Evolutionary conservation across 2,888 invertebrate genomes (phyloP), one percentile per base, ranked within the genome.

Genomic region (Lampropteryx suffumata): DNA sequence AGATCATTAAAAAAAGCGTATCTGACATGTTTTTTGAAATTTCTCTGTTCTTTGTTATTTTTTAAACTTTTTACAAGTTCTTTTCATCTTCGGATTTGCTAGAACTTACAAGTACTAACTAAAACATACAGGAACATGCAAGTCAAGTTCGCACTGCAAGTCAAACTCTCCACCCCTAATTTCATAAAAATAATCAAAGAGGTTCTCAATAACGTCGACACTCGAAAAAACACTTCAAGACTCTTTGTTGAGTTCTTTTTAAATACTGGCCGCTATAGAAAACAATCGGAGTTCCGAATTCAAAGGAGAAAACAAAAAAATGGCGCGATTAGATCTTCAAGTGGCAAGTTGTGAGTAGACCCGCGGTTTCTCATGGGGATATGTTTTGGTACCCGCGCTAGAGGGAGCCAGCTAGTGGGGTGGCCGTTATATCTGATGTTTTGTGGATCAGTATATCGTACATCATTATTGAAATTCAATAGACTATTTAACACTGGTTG

Each of bases 261-360:
- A 69, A 74, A 70, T 74, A 76, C 79, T 77, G 82, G 79, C 79
- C 79, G 75, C 70, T 61, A 72, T 70, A 71, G 71, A 76, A 84
- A 86, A 86, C 84, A 86, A 87, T 81, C 58, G 69, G 53, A 69
- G 66, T 75, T 75, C 67, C 71, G 72, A 79, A 62, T 66, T 60
- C 57, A 56, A 62, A 70, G 73, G 73, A 67, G 73, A 75, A 84
- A 86, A 84, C 76, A 83, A 84, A 83, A 84, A 86, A 87, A 78
- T 81, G 84, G 88, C 79, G 88, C 84, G 88, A 89, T 88, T 87
- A 82, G 75, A 88, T 88, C 87, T 87, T 82, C 66, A 73, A 83
- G 85, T 82, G 82, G 75, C 62, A 72, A 79, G 73, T 68, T 75
- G 75, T 17, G 17, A 17, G 17, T 17, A 3, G n/a, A 17, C 73